Evolutionary conservation across 2,888 invertebrate species (phyloP).

Genomic region (Ditula angustiorana): DNA sequence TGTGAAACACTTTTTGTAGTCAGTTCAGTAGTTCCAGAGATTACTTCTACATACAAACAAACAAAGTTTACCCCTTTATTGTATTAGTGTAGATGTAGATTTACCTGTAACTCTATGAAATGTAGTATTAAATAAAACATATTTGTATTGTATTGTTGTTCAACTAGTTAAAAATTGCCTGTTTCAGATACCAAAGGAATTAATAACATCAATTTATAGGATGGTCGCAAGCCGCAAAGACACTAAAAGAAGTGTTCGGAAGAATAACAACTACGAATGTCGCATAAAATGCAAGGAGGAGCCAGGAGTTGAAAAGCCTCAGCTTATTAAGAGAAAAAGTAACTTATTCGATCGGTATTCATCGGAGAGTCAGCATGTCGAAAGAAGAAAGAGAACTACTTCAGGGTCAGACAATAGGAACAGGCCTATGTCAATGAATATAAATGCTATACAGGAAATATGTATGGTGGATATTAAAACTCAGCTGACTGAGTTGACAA

Average conservation of each 20-base stretch:
- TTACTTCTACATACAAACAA: too few relatives aligned
- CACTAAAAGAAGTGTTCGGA: constrained; percentile 82
- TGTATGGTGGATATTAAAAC: constrained; percentile 80
- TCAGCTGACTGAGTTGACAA: constrained; percentile 71
- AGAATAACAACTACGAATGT: constrained; percentile 78
- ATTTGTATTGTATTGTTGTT: too few relatives aligned
- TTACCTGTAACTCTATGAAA: too few relatives aligned
- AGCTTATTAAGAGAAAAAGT: constrained; percentile 74
- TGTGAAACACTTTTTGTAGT: too few relatives aligned
- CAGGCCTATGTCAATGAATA: constrained; percentile 68
- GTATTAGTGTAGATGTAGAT: too few relatives aligned
- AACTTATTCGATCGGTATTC: constrained; percentile 77
- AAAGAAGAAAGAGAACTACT: constrained; percentile 69
- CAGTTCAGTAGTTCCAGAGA: too few relatives aligned
- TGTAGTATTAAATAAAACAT: too few relatives aligned
- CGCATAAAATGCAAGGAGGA: constrained; percentile 66
- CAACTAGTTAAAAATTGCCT: not conserved
- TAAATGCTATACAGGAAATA: constrained; percentile 79
- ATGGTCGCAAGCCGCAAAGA: constrained; percentile 89
- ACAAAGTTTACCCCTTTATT: too few relatives aligned
- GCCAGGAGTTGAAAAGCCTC: constrained; percentile 61
- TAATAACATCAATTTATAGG: constrained; percentile 90
- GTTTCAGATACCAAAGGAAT: constrained; percentile 88
- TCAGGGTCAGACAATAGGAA: constrained; percentile 63
- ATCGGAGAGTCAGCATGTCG: constrained; percentile 73